Base-by-base conservation (phyloP, 2,888 invertebrate species). In the Sturmia bella region DNA sequence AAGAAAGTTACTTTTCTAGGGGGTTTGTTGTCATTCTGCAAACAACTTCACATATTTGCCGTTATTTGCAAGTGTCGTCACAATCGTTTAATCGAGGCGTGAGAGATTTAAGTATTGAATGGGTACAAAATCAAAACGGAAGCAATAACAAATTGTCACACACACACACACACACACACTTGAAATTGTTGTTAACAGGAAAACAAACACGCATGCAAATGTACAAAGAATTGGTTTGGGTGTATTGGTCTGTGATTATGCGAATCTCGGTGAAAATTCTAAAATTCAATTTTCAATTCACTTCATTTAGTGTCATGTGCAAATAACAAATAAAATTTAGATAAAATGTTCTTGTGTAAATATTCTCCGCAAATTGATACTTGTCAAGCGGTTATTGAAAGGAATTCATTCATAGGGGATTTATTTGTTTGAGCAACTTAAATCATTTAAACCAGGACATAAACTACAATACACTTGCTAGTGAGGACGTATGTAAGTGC, bases 271-370 rank as follows among this genome's bases (percentile, higher is more conserved):
- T 37, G 37, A 57, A 57, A 54, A 64, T 68, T 63, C 64, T 74
- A 75, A 66, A 82, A 82, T 82, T 82, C 54, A 75, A 75, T 78
- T 78, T 78, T 50, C 76, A 61, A 52, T 75, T 70, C 27, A 73
- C 72, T 74, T 66, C 64, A 68, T 77, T 73, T 74, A 69, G 77
- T 74, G 74, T 45, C 74, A 70, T 82, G 70, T 82, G 69, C 66
- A 82, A 82, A 82, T 59, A 82, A 75, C 57, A 66, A 69, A 70
- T 74, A 75, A 61, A 74, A 74, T 82, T 82, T 82, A 82, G 82
- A 74, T 75, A 70, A 78, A 82, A 70, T 56, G 70, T 74, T 48
- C 52, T 50, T 74, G 45, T 59, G 70, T 48, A 74, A 82, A 78
- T 74, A 82, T 82, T 64, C 70, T 39, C 39, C 24, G 15, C 59